These are phyloP conservation scores for Varanus salvator DNA, from an alignment of 2,113 vertebrate species.

Conservation along the genomic window DNA sequence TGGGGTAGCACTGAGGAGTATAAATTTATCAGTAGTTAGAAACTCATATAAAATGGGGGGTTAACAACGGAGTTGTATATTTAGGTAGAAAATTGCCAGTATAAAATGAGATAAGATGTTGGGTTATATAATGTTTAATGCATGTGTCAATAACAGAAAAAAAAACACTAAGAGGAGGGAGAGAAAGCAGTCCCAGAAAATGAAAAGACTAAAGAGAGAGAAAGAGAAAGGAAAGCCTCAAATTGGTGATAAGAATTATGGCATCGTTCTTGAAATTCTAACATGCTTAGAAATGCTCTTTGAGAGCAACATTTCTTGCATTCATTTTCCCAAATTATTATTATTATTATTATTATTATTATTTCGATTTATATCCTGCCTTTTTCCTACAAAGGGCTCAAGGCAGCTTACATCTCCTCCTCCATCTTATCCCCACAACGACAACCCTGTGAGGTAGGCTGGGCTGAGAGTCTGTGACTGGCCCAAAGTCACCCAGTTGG, in stretches of 20 bases:
- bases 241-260: not conserved
- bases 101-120: constrained; percentile 34
- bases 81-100: constrained; percentile 51
- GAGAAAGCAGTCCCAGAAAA: constrained; percentile 45
- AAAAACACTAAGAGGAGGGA: constrained; percentile 41
- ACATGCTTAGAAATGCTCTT: not conserved
- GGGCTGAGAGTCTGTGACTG: too few species aligned
- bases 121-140: constrained; percentile 39
- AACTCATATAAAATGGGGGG: constrained; percentile 40
- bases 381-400: too few species aligned
- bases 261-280: not conserved
- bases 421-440: too few species aligned
- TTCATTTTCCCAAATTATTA: not conserved
- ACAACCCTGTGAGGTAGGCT: too few species aligned
- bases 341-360: too few species aligned
- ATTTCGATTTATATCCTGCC: too few species aligned
- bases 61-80: constrained; percentile 36
- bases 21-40: constrained; percentile 64
- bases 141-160: not conserved
- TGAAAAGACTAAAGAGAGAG: constrained; percentile 41
- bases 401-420: too few species aligned
- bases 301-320: not conserved
- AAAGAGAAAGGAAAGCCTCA: not conserved
- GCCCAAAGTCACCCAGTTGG: too few species aligned
- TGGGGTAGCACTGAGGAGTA: constrained; percentile 49